Evolutionary conservation across 2,797 vertebrate species (phyloP).

Genomic region (Chelon auratus): DNA sequence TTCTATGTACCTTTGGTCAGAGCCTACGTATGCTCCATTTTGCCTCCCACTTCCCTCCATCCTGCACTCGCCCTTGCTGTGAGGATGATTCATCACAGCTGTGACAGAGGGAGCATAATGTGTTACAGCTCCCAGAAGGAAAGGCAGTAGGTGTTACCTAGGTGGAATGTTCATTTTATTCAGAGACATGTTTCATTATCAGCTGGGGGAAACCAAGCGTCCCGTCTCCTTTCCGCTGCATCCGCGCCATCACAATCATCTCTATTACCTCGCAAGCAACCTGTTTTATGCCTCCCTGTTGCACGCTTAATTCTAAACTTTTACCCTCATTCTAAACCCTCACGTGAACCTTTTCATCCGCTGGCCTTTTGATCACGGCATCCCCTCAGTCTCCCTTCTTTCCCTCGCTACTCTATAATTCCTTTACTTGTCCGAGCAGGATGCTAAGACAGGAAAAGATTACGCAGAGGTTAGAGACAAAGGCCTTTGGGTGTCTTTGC

Average conservation of each 20-base stretch:
- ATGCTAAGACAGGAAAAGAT: constrained; percentile 46
- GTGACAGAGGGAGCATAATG: constrained; percentile 61
- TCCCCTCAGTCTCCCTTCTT: constrained; percentile 16
- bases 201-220: constrained; percentile 46
- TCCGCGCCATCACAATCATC: constrained; percentile 42
- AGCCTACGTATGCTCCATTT: constrained; percentile 36
- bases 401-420: constrained; percentile 17
- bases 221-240: constrained; percentile 28
- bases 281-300: constrained; percentile 28
- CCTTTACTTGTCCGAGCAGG: constrained; percentile 23
- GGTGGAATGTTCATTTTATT: constrained; percentile 72
- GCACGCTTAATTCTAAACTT: constrained; percentile 14
- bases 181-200: constrained; percentile 65
- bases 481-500: constrained; percentile 46
- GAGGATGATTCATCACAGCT: constrained; percentile 73
- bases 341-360: constrained; percentile 22
- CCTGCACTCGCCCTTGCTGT: constrained; percentile 60
- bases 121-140: constrained; percentile 69
- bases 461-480: constrained; percentile 47
- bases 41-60: constrained; percentile 56
- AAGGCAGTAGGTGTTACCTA: constrained; percentile 70
- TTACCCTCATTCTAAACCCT: constrained; percentile 27
- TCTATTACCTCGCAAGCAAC: constrained; percentile 39
- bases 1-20: constrained; percentile 29
- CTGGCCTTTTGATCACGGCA: constrained; percentile 32